Evolutionary conservation across 2,113 vertebrate genomes (phyloP).

Genomic region (Lagopus muta): DNA sequence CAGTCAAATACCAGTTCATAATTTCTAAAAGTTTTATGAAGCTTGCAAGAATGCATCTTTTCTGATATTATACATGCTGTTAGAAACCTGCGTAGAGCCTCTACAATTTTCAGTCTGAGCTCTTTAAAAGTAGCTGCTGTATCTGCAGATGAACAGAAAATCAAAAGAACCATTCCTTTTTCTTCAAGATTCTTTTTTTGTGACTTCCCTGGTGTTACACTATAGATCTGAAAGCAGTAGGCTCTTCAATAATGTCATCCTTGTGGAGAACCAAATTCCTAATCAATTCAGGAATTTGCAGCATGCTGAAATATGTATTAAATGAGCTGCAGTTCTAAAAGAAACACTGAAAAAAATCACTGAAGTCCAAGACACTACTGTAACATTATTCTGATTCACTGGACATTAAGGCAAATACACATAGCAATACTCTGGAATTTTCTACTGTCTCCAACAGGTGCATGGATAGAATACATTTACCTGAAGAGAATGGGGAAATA

Average conservation of each 20-base stretch:
- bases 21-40: background rate
- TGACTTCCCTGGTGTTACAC: background rate
- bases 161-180: conserved; percentile 1
- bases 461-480: conserved; percentile 77
- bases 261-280: background rate
- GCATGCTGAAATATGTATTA: conserved; percentile 22
- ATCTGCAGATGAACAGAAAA: conserved; percentile 53
- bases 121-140: conserved; percentile 12
- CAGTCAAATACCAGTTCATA: conserved; percentile 20
- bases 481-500: conserved; percentile 74
- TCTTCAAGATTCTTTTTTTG: background rate
- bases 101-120: background rate
- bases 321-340: conserved; percentile 42
- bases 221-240: background rate
- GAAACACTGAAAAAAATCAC: conserved; percentile 26
- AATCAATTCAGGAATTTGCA: conserved; percentile 30
- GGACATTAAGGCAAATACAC: conserved; percentile 69
- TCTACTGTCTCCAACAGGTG: conserved; percentile 79
- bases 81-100: background rate
- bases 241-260: conserved; percentile 25
- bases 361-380: conserved; percentile 55
- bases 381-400: conserved; percentile 70
- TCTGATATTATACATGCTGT: background rate
- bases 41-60: conserved; percentile 28
- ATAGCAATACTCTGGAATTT: conserved; percentile 79